Evolutionary conservation across 2,888 invertebrate species (phyloP).

Genomic region (Polymixis lichenea): DNA sequence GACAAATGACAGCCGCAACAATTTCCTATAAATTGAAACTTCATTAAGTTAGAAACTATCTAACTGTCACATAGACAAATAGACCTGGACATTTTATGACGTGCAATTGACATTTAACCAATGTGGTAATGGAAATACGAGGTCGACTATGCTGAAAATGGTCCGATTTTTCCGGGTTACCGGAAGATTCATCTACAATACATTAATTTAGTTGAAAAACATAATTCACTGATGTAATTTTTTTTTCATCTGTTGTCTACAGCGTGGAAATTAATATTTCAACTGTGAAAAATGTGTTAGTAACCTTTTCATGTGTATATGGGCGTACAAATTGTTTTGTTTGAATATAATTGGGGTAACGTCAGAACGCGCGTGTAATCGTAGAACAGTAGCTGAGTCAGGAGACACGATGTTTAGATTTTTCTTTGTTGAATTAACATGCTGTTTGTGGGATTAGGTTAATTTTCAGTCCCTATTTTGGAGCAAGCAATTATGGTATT

Average conservation of each 20-base stretch:
- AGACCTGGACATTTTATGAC: not conserved
- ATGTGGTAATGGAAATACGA: not conserved
- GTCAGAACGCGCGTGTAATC: conserved; percentile 16
- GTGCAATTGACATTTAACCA: not conserved
- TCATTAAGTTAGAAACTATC: not conserved
- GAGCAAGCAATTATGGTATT: not conserved
- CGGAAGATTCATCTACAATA: conserved; percentile 18
- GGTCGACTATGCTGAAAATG: conserved; percentile 5
- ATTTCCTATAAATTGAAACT: not conserved
- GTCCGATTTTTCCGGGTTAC: conserved; percentile 5
- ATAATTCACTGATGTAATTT: conserved; percentile 46
- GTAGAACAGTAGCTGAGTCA: not conserved
- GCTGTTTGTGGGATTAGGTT: not conserved
- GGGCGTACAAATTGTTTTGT: conserved; percentile 53
- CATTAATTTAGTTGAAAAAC: conserved; percentile 45
- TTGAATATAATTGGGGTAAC: conserved; percentile 52
- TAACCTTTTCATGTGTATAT: conserved; percentile 52
- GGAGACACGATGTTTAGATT: conserved; percentile 8
- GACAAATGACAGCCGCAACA: not conserved
- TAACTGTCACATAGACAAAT: not conserved
- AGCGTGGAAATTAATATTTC: conserved; percentile 37
- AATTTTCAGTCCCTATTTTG: not conserved
- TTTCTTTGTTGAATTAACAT: conserved; percentile 24
- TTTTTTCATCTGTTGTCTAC: conserved; percentile 23
- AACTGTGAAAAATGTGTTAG: conserved; percentile 44